phyloP scores from a whole-genome alignment of 1,140 invertebrate species.

The Calephelis nemesis region DNA sequence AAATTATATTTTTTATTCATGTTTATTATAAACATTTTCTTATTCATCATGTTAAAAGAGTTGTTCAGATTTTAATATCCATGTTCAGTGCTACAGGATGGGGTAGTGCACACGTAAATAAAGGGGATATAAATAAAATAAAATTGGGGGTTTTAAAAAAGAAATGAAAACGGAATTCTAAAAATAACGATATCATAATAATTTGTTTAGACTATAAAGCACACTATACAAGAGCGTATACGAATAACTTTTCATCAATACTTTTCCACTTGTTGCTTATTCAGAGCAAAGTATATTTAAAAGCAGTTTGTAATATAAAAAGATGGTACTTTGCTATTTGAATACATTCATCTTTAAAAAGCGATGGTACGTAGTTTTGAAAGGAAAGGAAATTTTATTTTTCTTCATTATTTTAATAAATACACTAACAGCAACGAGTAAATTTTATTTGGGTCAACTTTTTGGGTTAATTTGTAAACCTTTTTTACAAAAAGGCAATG shows the following conservation, averaged over 20 bases:
- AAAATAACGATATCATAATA: neutral
- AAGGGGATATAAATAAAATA: neutral
- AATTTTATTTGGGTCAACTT: slow-evolving; percentile 17
- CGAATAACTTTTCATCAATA: slow-evolving; percentile 15
- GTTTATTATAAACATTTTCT: too few relatives aligned
- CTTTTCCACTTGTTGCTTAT: slow-evolving; percentile 13
- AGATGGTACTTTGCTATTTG: slow-evolving; percentile 6
- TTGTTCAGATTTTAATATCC: too few relatives aligned
- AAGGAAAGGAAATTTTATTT: slow-evolving; percentile 10
- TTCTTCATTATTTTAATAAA: slow-evolving; percentile 16
- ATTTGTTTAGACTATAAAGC: slow-evolving; percentile 5
- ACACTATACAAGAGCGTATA: neutral
- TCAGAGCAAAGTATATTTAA: slow-evolving; percentile 13
- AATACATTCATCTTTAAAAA: slow-evolving; percentile 17
- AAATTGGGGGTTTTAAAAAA: too few relatives aligned
- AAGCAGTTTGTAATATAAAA: slow-evolving; percentile 16
- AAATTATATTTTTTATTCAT: too few relatives aligned
- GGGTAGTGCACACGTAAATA: too few relatives aligned
- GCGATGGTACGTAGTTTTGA: slow-evolving; percentile 10
- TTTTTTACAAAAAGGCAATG: neutral
- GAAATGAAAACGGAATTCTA: neutral
- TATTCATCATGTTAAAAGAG: too few relatives aligned
- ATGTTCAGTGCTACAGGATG: too few relatives aligned
- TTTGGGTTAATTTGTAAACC: slow-evolving; percentile 4
- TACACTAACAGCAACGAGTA: slow-evolving; percentile 7